Conservation (phyloP, 2,888 invertebrate species). For the Hymenopus coronatus region DNA sequence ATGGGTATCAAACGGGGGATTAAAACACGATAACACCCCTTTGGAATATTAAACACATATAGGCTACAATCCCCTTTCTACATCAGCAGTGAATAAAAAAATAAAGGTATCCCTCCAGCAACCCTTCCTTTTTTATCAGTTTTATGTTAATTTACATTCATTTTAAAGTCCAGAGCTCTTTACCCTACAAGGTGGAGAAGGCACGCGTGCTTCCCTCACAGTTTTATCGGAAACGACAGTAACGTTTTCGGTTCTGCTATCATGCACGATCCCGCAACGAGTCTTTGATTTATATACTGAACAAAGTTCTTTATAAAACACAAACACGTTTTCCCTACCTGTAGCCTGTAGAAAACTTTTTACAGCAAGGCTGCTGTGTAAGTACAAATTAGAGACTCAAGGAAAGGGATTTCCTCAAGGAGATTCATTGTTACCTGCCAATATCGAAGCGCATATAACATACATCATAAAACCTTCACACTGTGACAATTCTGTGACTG, state of each 20-base stretch:
- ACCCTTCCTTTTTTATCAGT: neutral
- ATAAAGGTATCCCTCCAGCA: neutral
- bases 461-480: neutral
- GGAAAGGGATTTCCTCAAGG: neutral
- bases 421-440: neutral
- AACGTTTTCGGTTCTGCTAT: neutral
- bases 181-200: neutral
- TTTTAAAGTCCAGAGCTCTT: neutral
- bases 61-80: neutral
- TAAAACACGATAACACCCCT: neutral
- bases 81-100: neutral
- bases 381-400: neutral
- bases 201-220: neutral
- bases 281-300: neutral
- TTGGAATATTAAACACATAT: neutral
- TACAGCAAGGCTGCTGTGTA: neutral
- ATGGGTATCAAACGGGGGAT: neutral
- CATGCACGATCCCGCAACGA: neutral
- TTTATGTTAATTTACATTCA: neutral
- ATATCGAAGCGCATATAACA: neutral
- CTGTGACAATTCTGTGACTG: too few relatives aligned
- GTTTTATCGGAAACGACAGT: neutral
- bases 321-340: neutral
- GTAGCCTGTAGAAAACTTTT: neutral
- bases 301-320: neutral